Base-by-base conservation (phyloP, 2,797 vertebrate genomes). In the Luscinia luscinia region DNA sequence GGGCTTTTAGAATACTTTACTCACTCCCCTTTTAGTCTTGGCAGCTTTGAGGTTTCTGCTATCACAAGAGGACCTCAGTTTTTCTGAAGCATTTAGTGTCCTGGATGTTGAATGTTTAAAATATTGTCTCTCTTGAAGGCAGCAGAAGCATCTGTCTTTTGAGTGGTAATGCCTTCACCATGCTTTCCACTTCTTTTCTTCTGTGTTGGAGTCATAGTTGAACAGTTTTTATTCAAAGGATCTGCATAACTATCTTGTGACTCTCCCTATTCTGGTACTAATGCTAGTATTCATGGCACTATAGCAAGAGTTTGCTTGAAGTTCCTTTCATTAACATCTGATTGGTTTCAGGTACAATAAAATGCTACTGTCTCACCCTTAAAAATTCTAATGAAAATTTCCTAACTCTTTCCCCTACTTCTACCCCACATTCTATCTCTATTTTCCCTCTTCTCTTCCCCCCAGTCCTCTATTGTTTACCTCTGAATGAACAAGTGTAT, bases 331-430 rank as follows among this genome's bases (percentile, higher is more conserved):
- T 43, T 86, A 84, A 41, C 32, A 45, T 64, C 20, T 75, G 59
- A 86, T 66, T 87, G 23, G 41, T 77, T 94, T 66, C 70, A 93
- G n/a, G 11, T 67, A 78, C 48, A 86, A 67, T 51, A 67, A 95
- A 86, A 89, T 48, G 30, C 34, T 84, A 12, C 54, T 58, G 55
- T 7, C 18, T 72, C 41, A 63, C 4, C 3, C 6, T 59, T 38
- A 26, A 36, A 76, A 81, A 40, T 84, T 73, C 6, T 78, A 72
- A 74, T 69, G 73, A 78, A 68, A 55, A 49, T 59, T n/a, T 59
- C 19, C 30, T 74, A 89, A 12, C 12, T 69, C 23, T 81, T 84
- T 72, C 11, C 18, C 9, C 3, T 73, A 67, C 68, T 87, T 73
- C 51, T 67, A 38, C 58, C 13, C 28, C 38, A 59, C 34, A 19